These are phyloP conservation scores for Lampris incognitus DNA, from an alignment of 2,113 vertebrate species.

Conservation along the genomic window DNA sequence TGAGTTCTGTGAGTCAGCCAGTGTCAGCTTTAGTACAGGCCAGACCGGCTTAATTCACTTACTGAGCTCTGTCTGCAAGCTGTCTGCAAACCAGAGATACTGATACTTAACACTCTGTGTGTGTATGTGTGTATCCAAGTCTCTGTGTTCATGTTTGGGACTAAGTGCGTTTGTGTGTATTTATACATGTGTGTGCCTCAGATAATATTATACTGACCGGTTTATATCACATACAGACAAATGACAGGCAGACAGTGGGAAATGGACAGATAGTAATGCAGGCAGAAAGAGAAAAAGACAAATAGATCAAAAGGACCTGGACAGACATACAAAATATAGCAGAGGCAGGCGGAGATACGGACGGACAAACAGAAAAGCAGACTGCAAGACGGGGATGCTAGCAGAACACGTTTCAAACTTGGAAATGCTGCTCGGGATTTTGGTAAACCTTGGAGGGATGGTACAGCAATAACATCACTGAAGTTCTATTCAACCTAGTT, in stretches of 20 bases:
- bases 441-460: no score
- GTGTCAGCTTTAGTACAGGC: constrained; percentile 64
- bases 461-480: no score
- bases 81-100: constrained; percentile 64
- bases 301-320: neutral
- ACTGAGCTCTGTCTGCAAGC: constrained; percentile 65
- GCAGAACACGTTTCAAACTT: neutral
- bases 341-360: constrained; percentile 17
- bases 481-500: no score
- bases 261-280: neutral
- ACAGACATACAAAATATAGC: neutral
- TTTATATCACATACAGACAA: constrained; percentile 58
- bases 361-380: constrained; percentile 54
- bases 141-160: neutral
- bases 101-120: constrained; percentile 31
- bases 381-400: constrained; percentile 39
- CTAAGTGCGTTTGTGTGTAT: constrained; percentile 28
- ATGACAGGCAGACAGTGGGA: neutral
- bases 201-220: constrained; percentile 48
- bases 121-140: constrained; percentile 21
- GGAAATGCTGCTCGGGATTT: no score
- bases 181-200: constrained; percentile 38
- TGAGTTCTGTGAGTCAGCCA: constrained; percentile 43
- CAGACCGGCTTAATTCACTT: constrained; percentile 72
- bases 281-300: neutral